Conservation (phyloP, 2,113 vertebrate species). For the Paralichthys olivaceus region DNA sequence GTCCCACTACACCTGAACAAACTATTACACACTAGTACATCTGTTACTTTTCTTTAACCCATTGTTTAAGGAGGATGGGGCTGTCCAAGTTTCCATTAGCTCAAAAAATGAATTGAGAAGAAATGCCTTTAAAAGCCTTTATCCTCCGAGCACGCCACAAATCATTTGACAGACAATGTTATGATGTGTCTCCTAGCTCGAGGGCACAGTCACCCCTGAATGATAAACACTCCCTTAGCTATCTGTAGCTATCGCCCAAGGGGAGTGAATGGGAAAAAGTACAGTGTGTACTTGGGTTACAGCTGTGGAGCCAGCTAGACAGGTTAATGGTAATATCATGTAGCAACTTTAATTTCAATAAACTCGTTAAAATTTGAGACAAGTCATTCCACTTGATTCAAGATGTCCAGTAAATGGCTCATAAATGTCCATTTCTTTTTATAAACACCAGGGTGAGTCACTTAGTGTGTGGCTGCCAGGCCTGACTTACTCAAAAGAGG, state of each 20-base stretch:
- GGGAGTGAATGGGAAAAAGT: constrained; percentile 61
- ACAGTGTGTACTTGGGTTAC: constrained; percentile 66
- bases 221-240: constrained; percentile 76
- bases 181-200: constrained; percentile 72
- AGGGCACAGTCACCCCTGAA: constrained; percentile 68
- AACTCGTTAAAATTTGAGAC: constrained; percentile 77
- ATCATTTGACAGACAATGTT: constrained; percentile 73
- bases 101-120: constrained; percentile 65
- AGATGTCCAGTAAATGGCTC: constrained; percentile 76
- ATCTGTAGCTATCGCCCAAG: constrained; percentile 48
- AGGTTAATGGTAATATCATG: constrained; percentile 79
- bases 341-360: constrained; percentile 81
- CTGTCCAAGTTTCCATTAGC: constrained; percentile 65
- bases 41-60: constrained; percentile 50
- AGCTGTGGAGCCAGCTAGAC: constrained; percentile 64
- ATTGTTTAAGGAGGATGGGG: constrained; percentile 48
- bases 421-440: constrained; percentile 86
- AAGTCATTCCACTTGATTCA: constrained; percentile 65
- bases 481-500: constrained; percentile 84
- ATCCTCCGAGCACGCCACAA: constrained; percentile 53
- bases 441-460: constrained; percentile 93
- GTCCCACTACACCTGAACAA: constrained; percentile 66
- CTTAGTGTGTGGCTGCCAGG: constrained; percentile 82
- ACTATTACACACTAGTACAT: constrained; percentile 56
- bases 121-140: constrained; percentile 73